These are phyloP conservation scores for Pomatorhinus ruficollis DNA, from an alignment of 2,113 vertebrate species.

Conservation along the genomic window DNA sequence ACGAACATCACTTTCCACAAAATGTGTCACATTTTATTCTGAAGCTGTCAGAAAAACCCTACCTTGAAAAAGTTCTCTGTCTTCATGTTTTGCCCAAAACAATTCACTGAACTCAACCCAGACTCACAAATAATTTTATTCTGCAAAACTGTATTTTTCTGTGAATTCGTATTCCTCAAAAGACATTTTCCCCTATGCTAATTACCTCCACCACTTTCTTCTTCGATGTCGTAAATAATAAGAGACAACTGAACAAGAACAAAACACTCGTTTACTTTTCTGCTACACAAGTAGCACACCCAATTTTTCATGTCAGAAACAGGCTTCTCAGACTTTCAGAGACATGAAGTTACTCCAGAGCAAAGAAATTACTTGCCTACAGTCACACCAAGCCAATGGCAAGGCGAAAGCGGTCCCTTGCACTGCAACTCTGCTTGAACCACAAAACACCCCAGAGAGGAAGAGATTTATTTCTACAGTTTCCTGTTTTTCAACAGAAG, in stretches of 20 bases:
- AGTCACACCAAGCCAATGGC: not conserved
- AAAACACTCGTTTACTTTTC: not conserved
- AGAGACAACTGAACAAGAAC: not conserved
- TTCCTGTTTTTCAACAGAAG: slow-evolving; percentile 22
- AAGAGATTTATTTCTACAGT: slow-evolving; percentile 19
- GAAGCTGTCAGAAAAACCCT: not conserved
- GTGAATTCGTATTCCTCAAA: not conserved
- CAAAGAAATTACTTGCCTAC: not conserved
- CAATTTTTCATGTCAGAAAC: not conserved
- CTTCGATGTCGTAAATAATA: not conserved
- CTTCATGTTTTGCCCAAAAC: not conserved
- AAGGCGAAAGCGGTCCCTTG: not conserved
- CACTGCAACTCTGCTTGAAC: not conserved
- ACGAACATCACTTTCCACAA: not conserved
- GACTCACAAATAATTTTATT: not conserved
- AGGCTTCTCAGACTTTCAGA: not conserved
- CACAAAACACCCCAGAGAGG: not conserved
- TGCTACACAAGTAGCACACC: not conserved
- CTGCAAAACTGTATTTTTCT: not conserved
- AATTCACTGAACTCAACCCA: not conserved
- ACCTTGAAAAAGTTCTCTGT: not conserved
- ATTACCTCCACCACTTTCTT: not conserved
- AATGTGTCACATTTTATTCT: not conserved
- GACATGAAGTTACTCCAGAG: not conserved
- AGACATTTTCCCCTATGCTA: not conserved